Evolutionary conservation across 2,888 invertebrate species (phyloP).

Genomic region (Stratiomys singularior): DNA sequence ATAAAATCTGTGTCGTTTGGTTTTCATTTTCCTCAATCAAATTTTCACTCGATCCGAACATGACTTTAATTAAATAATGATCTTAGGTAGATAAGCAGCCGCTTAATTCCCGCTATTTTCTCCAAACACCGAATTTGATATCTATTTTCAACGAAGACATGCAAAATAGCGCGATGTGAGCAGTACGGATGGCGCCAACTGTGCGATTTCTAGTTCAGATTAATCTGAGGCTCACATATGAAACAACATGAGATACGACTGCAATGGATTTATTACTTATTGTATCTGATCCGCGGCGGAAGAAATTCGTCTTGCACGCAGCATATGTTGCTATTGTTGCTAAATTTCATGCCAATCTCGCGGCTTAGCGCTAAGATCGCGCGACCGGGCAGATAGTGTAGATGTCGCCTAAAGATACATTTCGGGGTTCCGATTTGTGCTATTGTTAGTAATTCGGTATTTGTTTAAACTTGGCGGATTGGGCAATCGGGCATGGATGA

Average conservation of each 20-base stretch:
- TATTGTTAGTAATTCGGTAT: slow-evolving; percentile 1
- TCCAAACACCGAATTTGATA: neutral
- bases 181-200: slow-evolving; percentile 14
- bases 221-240: neutral
- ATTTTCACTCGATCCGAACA: neutral
- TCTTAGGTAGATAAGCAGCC: neutral
- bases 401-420: neutral
- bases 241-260: neutral
- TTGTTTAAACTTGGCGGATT: neutral
- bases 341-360: slow-evolving; percentile 36
- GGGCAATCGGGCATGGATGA: neutral
- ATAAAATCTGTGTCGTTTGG: neutral
- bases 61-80: neutral
- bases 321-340: slow-evolving; percentile 15
- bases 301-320: slow-evolving; percentile 15
- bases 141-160: neutral
- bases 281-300: neutral
- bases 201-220: slow-evolving; percentile 11
- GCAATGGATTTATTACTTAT: neutral
- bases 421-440: slow-evolving; percentile 4
- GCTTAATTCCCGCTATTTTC: slow-evolving; percentile 1
- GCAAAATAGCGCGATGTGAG: neutral
- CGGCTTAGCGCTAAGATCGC: neutral
- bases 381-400: neutral
- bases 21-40: slow-evolving; percentile 13